Base-by-base conservation (phyloP, 2,113 vertebrate genomes). In the Hemiscyllium ocellatum region DNA sequence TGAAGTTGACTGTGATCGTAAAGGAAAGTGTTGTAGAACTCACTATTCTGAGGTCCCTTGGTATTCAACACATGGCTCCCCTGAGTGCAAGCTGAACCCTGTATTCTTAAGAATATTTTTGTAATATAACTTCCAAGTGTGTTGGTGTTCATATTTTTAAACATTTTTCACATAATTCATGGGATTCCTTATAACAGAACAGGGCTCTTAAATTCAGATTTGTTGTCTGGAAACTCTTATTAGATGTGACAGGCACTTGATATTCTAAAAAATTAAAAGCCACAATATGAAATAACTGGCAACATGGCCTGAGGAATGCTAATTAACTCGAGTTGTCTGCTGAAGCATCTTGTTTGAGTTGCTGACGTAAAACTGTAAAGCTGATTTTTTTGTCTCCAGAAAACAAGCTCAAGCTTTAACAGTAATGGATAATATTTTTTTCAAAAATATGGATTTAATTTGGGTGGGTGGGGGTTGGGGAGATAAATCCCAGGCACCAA, bases 41-140 rank as follows among this genome's bases (percentile, higher is more conserved):
- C 97, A 97, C 97, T 97, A 96, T 97, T 97, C 97, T 97, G 96
- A 97, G 96, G 96, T 97, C 96, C 96, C 97, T 96, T 96, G 96
- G 94, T 95, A 72, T 70, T 96, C 97, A 96, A 95, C 96, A 96
- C 96, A 96, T 96, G 96, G 97, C 97, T 97, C 97, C 97, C 98
- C 97, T 97, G 97, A 98, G 98, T 96, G 47, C 69, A 95, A 95
- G 94, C 69, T 95, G 94, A 72, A 29, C 69, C 26, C 94, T 95
- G 68, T 95, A 94, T 76, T 95, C 42, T 95, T 95, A 42, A 72
- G 37, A 93, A n/a, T 93, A 95, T 76, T 95, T 69, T 95, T 95
- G 69, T 76, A 76, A 42, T 52, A 68, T 72, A 95, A 95, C 72
- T 76, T 95, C 66, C 56, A 76, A 52, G 89, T 95, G 42, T 95